Base-by-base conservation (phyloP, 92 coral and sea anemone species). In the Parazoanthus swiftii region DNA sequence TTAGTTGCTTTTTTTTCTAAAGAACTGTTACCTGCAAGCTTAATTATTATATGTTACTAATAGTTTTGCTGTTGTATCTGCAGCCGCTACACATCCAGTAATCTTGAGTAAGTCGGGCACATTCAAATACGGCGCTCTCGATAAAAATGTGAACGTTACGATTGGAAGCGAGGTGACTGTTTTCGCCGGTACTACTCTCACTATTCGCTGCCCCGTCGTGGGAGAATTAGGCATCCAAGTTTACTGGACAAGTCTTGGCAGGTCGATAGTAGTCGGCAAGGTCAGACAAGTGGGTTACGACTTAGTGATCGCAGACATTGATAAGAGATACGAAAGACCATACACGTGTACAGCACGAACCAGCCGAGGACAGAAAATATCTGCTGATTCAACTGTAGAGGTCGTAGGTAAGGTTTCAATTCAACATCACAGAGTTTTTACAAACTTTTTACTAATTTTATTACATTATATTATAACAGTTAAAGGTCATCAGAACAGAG, bases 141-240 rank as follows among this genome's bases (percentile, higher is more conserved):
- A 89, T 63, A 91, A 82, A 50, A 73, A 80, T 23, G 89, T 85
- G 26, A 86, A 89, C 26, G 89, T 97, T 38, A 95, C 98, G 0
- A 93, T 97, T n/a, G 99, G 99, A 39, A 92, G 94, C n/a, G 91
- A 88, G 56, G 98, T 90, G 5, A 90, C 99, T 13, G 93, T 94
- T 18, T 92, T 89, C 90, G 91, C 88, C 3, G 96, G 96, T 15
- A 85, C 97, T 16, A 88, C 92, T 13, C 89, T 97, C 8, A 93
- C 84, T n/a, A 92, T 97, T 51, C 91, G 90, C 77, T 96, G 98
- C 82, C 88, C 89, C 25, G 98, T 86, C 14, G 86, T 85, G 75
- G 98, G 98, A 68, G 76, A 79, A 29, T 89, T 95, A 29, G 86
- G 76, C 71, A 93, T 95, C 56, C 80, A 80, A 54, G 91, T 94